These are phyloP conservation scores for Haemorhous mexicanus DNA, from an alignment of 2,113 vertebrate genomes.

Conservation along the genomic window DNA sequence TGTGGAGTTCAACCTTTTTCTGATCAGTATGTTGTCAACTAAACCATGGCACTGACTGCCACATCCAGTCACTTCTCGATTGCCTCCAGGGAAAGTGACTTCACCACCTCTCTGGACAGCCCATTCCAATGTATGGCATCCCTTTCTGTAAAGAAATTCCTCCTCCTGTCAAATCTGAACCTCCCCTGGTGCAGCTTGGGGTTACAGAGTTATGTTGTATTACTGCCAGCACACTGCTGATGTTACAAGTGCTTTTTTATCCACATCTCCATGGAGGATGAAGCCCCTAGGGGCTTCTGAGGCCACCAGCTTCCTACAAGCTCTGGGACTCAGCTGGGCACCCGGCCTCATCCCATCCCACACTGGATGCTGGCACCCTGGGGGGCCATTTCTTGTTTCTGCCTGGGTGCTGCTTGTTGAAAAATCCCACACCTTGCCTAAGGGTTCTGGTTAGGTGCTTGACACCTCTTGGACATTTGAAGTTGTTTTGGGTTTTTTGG, in stretches of 20 bases:
- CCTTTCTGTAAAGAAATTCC: neutral
- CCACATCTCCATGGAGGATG: neutral
- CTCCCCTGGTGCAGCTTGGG: neutral
- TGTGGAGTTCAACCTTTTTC: neutral
- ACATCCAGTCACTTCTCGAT: neutral
- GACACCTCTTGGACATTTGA: neutral
- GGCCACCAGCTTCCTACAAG: neutral
- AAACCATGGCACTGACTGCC: neutral
- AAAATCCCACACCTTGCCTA: neutral
- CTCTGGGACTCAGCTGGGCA: neutral
- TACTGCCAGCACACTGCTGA: neutral
- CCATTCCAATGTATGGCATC: neutral
- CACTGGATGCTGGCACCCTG: neutral
- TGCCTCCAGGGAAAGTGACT: neutral
- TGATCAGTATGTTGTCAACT: neutral
- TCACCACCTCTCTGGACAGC: neutral
- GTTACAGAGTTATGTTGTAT: rapidly evolving
- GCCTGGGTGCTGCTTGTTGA: neutral
- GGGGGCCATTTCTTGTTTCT: neutral
- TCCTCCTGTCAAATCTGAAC: neutral
- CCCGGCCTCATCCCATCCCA: neutral
- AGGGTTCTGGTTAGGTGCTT: neutral
- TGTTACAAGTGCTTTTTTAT: neutral
- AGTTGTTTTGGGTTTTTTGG: neutral
- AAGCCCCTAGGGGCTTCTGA: neutral